A percentile compares a stretch with the other conserved stretches of the same genome.
phyloP scores from a whole-genome alignment of 2,797 vertebrate species.

The Distichodus sexfasciatus region DNA sequence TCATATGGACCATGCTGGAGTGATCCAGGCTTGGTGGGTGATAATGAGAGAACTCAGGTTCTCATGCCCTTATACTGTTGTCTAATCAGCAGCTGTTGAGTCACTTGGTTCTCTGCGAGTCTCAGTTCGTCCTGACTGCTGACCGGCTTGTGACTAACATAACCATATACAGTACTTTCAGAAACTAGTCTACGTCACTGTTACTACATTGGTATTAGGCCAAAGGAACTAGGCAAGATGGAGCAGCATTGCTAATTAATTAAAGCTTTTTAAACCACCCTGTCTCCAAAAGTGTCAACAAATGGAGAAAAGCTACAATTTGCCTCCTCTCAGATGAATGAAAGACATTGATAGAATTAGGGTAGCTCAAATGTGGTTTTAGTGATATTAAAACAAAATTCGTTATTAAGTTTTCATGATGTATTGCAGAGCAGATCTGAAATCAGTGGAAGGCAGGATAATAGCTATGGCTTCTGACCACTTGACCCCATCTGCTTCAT shows the following conservation, averaged over 20 bases:
- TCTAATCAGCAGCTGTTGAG: slow-evolving; percentile 44
- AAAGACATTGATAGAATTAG: too few relatives aligned
- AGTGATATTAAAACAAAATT: too few relatives aligned
- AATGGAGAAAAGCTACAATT: too few relatives aligned
- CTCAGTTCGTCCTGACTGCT: slow-evolving; percentile 4
- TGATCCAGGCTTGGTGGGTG: background rate
- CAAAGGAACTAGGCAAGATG: background rate
- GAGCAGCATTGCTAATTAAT: background rate
- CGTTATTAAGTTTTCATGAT: too few relatives aligned
- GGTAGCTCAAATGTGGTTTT: too few relatives aligned
- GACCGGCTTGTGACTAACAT: background rate
- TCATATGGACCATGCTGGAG: background rate
- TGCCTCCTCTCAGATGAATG: too few relatives aligned
- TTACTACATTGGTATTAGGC: background rate
- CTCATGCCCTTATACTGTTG: slow-evolving; percentile 44
- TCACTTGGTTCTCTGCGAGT: slow-evolving; percentile 17
- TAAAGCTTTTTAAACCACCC: background rate
- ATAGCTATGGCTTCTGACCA: slow-evolving; percentile 1
- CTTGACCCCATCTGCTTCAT: slow-evolving; percentile 17
- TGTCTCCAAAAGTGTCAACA: too few relatives aligned
- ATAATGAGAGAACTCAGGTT: slow-evolving; percentile 31
- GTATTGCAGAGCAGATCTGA: too few relatives aligned
- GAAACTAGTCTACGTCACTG: slow-evolving; percentile 1
- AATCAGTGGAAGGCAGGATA: background rate
- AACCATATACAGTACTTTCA: background rate